Evolutionary conservation across 2,888 invertebrate species (phyloP), one percentile per base, ranked within the genome.

Genomic region (Philhelius pedissequus): DNA sequence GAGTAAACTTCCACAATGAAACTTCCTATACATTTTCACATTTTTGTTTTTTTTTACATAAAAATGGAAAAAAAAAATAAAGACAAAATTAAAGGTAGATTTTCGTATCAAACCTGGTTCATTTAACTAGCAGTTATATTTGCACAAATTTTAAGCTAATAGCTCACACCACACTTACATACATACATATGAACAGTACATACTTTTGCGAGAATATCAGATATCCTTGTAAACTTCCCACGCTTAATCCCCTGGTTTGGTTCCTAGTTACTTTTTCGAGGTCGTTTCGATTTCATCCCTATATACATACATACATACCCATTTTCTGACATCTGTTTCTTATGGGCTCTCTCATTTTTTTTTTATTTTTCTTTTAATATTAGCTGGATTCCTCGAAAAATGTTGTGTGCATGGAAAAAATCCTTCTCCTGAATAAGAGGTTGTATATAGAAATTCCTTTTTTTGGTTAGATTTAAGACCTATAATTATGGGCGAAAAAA

Each of bases 131-230:
- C 52, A 43, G 22, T 52, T 25, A 64, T 13, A 35, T 66, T 15
- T 71, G 48, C 22, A 78, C 30, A 48, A 64, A 40, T 71, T 66
- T 71, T 56, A 79, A 66, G 66, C 40, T 30, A 32, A 50, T 56
- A 52, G 38, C 62, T 77, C 77, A 54, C 18, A 45, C 27, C 77
- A 54, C 18, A 45, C 27, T 32, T 43, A 38, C 11, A 45, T 45
- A 11, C 18, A 30, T 71, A 56, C 38, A n/a, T n/a, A n/a, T n/a
- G n/a, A n/a, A n/a, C n/a, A n/a, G n/a, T n/a, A n/a, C n/a, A n/a
- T n/a, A n/a, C 15, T 32, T 43, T 68, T 60, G 35, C 0, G 8
- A 45, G 20, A 64, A 45, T 32, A 20, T 64, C 25, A 18, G 5
- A 45, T 30, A 32, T 62, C 18, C 62, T 45, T 64, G 30, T 0